These are phyloP conservation scores for Callitettix versicolor DNA, from an alignment of 1,140 invertebrate genomes.

Conservation along the genomic window DNA sequence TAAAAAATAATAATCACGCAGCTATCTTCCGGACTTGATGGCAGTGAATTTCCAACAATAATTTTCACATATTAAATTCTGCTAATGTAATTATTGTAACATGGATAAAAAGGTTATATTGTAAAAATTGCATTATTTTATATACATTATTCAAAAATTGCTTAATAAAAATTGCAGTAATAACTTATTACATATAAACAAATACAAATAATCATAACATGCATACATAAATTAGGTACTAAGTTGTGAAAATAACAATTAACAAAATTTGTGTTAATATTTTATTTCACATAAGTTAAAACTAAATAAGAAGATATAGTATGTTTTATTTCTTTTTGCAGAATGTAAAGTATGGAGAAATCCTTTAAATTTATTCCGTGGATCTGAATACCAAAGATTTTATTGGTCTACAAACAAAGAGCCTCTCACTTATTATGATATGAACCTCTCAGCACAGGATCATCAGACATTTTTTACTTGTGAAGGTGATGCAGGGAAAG, in stretches of 20 bases:
- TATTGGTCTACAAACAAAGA: conserved; percentile 86
- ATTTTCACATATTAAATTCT: no score
- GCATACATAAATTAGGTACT: no score
- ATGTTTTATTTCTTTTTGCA: conserved; percentile 35
- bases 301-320: neutral
- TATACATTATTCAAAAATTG: neutral
- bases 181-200: neutral
- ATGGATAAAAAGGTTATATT: no score
- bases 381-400: conserved; percentile 91
- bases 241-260: no score
- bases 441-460: conserved; percentile 97
- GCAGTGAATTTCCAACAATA: no score
- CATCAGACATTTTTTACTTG: conserved; percentile 98
- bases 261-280: no score
- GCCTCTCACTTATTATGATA: conserved; percentile 96
- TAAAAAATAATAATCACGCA: no score
- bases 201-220: no score
- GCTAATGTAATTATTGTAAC: no score
- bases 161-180: neutral
- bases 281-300: no score
- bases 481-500: conserved; percentile 78
- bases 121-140: no score
- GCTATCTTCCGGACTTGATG: no score
- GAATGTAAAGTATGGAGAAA: conserved; percentile 98
- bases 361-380: conserved; percentile 89